Base-by-base conservation (phyloP, 2,113 vertebrate genomes). In the Dolichotis patagonum region DNA sequence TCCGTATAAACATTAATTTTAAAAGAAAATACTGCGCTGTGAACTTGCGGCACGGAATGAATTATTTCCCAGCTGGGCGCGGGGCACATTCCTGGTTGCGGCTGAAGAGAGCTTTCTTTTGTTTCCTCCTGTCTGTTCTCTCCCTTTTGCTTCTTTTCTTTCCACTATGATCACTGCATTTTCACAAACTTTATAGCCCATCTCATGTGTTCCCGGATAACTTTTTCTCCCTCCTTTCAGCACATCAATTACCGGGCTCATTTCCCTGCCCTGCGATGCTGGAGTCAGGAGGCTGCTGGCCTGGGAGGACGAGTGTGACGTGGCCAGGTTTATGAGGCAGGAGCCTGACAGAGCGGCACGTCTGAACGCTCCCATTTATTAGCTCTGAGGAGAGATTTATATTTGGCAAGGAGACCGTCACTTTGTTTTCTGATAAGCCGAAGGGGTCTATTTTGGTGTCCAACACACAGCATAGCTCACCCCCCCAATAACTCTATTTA, bases 131-230 rank as follows among this genome's bases (percentile, higher is more conserved):
- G 8, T 63, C 30, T 54, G 41, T 35, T 38, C 35, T 46, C 20
- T n/a, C 16, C 19, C 2, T 35, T 20, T 84, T 62, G 22, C 56
- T 38, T 19, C 12, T 7, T 5, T 32, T 52, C 13, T 11, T 32
- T 20, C 20, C 96, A 97, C 87, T 80, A 86, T 98, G 98, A 98
- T 97, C 97, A 98, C 98, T 98, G 97, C 54, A 49, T 98, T 99
- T 99, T 98, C 98, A 98, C 98, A 98, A 98, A 99, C 98, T 99
- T 98, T 98, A 99, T 98, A 97, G 98, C 98, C 98, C 98, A 97
- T 98, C 98, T 98, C 98, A 98, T 98, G 98, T 98, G 98, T 98
- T 98, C 98, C 95, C 98, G 98, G 98, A 98, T 98, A 98, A 99
- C 97, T 98, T 98, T 98, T 97, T 98, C 98, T 98, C 98, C 98